Evolutionary conservation across 2,113 vertebrate genomes (phyloP), one percentile per base, ranked within the genome.

Genomic region (Thunnus maccoyii): DNA sequence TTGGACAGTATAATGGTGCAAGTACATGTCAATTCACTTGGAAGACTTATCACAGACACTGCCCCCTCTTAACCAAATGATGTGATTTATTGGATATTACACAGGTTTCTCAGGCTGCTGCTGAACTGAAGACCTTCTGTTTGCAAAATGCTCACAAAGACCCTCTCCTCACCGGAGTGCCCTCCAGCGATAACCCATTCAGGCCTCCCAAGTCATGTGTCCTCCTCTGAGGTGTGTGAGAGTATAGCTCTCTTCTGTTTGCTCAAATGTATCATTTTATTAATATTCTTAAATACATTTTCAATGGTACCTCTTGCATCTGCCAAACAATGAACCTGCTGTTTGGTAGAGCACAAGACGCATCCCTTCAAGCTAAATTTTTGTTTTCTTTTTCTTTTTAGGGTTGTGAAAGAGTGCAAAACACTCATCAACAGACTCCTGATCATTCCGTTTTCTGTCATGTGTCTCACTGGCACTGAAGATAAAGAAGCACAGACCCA

Each of bases 101-200:
- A 6, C 73, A 96, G 95, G 95, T 96, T 15, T 96, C 95, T 62
- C 95, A 96, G 75, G 95, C 95, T 4, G 93, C 95, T 18, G 78
- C 89, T 17, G 95, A 96, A 57, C 92, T 96, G 87, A 95, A 93
- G 88, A 94, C 88, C 79, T 96, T 95, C 92, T 96, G 95, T 86
- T 70, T 96, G 72, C 94, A 96, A 70, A 95, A 96, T 55, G 95
- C 94, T 25, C 89, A 94, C 78, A 96, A 95, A 80, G 95, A 96
- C 86, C 95, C 94, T 0, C 94, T 96, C 47, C 93, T 96, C 62
- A 92, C 92, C 1, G 95, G 95, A 1, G 93, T 96, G 1, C 95
- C 95, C 32, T 95, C 94, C 71, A 94, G 94, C 4, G 94, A 95
- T 58, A 96, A 96, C 88, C 95, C 95, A 0, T 96, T 96, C 90